Evolutionary conservation across 2,888 invertebrate genomes (phyloP).

Genomic region (Arenicola marina): DNA sequence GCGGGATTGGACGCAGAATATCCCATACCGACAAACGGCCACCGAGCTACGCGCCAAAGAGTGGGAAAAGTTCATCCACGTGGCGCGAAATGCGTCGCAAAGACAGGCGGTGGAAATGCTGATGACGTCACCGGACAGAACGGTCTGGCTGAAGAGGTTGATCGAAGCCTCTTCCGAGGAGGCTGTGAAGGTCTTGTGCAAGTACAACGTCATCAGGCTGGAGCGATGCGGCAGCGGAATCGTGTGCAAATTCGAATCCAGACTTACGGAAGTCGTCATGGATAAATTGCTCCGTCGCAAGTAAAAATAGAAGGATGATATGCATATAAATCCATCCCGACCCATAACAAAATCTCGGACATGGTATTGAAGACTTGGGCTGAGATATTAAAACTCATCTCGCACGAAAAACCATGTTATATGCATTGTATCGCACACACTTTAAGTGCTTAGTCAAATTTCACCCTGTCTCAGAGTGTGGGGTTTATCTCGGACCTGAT

Average conservation of each 20-base stretch:
- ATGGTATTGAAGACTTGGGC: too few relatives aligned
- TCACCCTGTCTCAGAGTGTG: too few relatives aligned
- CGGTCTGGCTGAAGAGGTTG: constrained; percentile 18
- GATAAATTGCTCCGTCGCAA: too few relatives aligned
- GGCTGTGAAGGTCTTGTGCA: constrained; percentile 13
- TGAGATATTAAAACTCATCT: too few relatives aligned
- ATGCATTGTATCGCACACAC: too few relatives aligned
- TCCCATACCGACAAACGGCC: constrained; percentile 12
- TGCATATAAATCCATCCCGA: too few relatives aligned
- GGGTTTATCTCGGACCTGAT: too few relatives aligned
- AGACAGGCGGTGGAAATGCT: constrained; percentile 21
- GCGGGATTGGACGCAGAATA: constrained; percentile 14
- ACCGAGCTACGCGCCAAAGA: constrained; percentile 19
- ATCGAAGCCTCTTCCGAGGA: constrained; percentile 11
- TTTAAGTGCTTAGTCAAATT: too few relatives aligned
- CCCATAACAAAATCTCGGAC: too few relatives aligned
- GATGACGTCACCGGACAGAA: constrained; percentile 4
- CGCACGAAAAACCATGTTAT: too few relatives aligned
- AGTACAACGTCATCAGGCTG: constrained; percentile 17
- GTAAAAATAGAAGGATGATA: too few relatives aligned
- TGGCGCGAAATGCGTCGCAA: constrained; percentile 11
- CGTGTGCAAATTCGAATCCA: not conserved
- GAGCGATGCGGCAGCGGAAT: not conserved
- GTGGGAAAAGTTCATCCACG: constrained; percentile 26
- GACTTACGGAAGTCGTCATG: not conserved